Conservation (phyloP, 2,113 vertebrate species). For the Prietella phreatophila region DNA sequence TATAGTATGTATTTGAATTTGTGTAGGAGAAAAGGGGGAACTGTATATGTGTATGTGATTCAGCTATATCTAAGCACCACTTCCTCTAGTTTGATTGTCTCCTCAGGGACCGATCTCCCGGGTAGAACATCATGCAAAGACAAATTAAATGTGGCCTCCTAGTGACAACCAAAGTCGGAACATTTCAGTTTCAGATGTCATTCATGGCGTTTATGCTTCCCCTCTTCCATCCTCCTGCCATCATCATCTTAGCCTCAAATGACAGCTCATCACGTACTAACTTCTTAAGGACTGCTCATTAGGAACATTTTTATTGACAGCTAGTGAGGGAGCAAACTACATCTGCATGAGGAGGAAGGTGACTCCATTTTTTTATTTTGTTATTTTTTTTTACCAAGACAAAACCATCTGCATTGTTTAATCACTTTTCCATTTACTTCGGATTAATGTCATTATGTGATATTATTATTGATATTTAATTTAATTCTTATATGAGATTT, state of each 20-base stretch:
- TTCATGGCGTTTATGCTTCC: constrained; percentile 22
- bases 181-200: constrained; percentile 38
- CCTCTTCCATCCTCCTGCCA: constrained; percentile 20
- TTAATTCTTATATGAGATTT: background rate
- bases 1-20: background rate
- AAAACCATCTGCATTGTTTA: background rate
- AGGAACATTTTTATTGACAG: constrained; percentile 22
- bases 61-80: constrained; percentile 19
- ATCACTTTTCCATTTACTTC: background rate
- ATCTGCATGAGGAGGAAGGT: constrained; percentile 29
- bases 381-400: background rate
- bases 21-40: background rate
- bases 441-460: background rate
- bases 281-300: constrained; percentile 44
- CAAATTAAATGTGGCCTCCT: constrained; percentile 46
- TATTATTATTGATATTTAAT: background rate
- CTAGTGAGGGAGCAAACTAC: background rate
- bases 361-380: background rate
- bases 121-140: constrained; percentile 29
- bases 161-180: constrained; percentile 24
- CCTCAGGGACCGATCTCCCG: constrained; percentile 31
- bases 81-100: constrained; percentile 36
- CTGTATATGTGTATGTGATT: background rate
- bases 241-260: constrained; percentile 30
- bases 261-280: constrained; percentile 25